Evolutionary conservation across 2,797 vertebrate species (phyloP), one percentile per base, ranked within the genome.

Genomic region (Acanthis flammea): DNA sequence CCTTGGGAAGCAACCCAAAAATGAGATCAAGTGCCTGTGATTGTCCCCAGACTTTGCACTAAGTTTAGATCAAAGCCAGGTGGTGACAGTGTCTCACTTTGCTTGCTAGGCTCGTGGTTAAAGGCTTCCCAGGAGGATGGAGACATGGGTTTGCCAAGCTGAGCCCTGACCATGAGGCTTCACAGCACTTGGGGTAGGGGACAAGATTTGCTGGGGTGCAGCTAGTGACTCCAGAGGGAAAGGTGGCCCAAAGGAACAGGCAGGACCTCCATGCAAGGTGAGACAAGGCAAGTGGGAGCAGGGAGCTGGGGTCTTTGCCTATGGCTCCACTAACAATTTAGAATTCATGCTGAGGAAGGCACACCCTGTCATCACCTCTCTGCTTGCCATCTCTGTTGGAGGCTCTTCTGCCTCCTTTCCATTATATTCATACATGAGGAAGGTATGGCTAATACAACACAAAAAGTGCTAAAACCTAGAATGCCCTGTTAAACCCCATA

Each of bases 201-300:
- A 23, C 12, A 28, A 54, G 44, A 19, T 60, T 61, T 58, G 0
- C 41, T 76, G 16, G 11, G 68, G 9, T 37, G 22, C 35, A 61
- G 12, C 5, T 15, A 2, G 2, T 31, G 53, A 16, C 21, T 83
- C 42, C 60, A 86, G 72, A 74, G 63, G 45, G 14, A 76, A 80
- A 86, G 31, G 31, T 9, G 14, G 3, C 33, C 53, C 9, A 14
- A 60, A 83, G 35, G 27, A 83, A 42, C 7, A 35, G 19, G 14
- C 13, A 33, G 7, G 28, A 31, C 9, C 53, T 62, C 28, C 55
- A 51, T 19, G 41, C 0, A 1, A 66, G 33, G n/a, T 2, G 5
- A 68, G 47, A 42, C 35, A 85, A 60, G n/a, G 33, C 58, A 73
- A 50, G 41, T 33, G 30, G 37, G 62, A 74, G 19, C 19, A 47